A percentile compares a stretch with the other conserved stretches of the same genome.
Evolutionary conservation across 1,140 invertebrate genomes (phyloP).

Genomic region (Pantala flavescens): DNA sequence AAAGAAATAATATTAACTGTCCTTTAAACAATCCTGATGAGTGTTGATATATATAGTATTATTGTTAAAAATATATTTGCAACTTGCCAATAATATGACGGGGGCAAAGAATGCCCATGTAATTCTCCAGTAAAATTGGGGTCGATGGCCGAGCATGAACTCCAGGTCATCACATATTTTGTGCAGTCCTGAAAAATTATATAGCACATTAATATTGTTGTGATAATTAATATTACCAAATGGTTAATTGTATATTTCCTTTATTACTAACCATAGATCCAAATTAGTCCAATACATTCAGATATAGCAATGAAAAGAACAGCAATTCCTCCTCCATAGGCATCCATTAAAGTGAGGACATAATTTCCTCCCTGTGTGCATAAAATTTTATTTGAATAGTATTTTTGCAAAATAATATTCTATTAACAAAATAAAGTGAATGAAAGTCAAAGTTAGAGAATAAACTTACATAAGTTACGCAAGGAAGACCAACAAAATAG

Average conservation of each 20-base stretch:
- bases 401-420: constrained; percentile 32
- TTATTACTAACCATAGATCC: constrained; percentile 31
- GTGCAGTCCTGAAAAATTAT: constrained; percentile 29
- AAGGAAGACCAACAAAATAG: constrained; percentile 62
- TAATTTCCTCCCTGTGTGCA: constrained; percentile 31
- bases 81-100: constrained; percentile 29
- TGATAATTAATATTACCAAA: not conserved
- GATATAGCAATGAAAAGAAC: constrained; percentile 31
- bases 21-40: no score
- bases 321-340: constrained; percentile 30
- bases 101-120: constrained; percentile 33
- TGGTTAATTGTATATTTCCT: not conserved
- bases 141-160: constrained; percentile 33
- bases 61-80: no score
- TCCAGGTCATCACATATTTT: constrained; percentile 35
- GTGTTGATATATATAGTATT: no score
- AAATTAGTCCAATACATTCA: constrained; percentile 34
- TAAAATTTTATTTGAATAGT: not conserved
- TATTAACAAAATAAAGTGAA: constrained; percentile 33
- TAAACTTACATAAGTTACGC: constrained; percentile 58
- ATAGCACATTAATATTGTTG: not conserved
- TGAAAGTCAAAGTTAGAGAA: constrained; percentile 31
- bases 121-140: constrained; percentile 31
- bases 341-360: constrained; percentile 34
- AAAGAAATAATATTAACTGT: no score